Evolutionary conservation across 1,140 invertebrate genomes (phyloP), one percentile per base, ranked within the genome.

Genomic region (Hestina assimilis): DNA sequence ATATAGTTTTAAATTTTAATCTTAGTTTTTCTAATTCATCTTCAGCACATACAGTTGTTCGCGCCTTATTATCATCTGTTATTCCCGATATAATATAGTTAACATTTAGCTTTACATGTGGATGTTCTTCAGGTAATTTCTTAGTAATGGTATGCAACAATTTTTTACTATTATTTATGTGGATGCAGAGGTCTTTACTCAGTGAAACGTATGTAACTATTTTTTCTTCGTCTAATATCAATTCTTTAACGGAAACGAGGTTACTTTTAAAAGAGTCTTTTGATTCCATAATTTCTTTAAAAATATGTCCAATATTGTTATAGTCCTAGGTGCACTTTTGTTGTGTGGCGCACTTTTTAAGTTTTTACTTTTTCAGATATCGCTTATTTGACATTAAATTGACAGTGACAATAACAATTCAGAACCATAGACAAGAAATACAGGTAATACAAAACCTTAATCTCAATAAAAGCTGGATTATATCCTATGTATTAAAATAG

Each of bases 111-210:
- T 67, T 23, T 12, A 61, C 48, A 57, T 75, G 56, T 14, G 74
- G 66, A 3, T 65, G 26, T 6, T 71, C 70, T 46, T 68, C 43
- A 31, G 53, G 70, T 20, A 79, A 63, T 51, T 68, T 47, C 46
- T 75, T 35, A 14, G 84, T 42, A 28, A 72, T 26, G 31, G 61
- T 29, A 7, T 55, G 41, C n/a, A 87, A 59, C 33, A 88, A 66
- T n/a, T 55, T 28, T 62, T 88, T 88, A 19, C 76, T 75, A 6
- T 70, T 70, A 58, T 88, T 88, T 0, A 87, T 68, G 59, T 87
- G 82, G 20, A 88, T 62, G 40, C 79, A 86, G 33, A 88, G 60
- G 50, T 87, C 80, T 66, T 82, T 87, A 38, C 81, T 79, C 19
- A 89, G 21, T 9, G 76, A 75, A 41, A 79, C 47, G 69, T 89